phyloP scores from a whole-genome alignment of 2,888 invertebrate genomes.

The Euphydryas editha region DNA sequence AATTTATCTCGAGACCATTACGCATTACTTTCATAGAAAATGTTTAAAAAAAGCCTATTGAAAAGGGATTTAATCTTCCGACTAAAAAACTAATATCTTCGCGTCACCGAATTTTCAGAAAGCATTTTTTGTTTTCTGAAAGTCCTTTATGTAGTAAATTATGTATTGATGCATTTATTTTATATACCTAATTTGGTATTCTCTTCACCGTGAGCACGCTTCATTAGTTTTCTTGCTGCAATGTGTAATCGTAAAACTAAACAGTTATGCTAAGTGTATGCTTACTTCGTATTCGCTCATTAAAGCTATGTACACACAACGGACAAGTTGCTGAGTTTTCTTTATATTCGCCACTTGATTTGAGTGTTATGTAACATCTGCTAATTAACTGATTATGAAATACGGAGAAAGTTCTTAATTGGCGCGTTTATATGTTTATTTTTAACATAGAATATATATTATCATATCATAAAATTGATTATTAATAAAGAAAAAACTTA shows the following conservation, averaged over 20 bases:
- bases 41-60: too few relatives aligned
- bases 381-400: not conserved
- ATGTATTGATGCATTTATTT: not conserved
- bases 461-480: too few relatives aligned
- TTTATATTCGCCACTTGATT: not conserved
- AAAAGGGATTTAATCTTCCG: too few relatives aligned
- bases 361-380: not conserved
- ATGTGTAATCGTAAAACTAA: slow-evolving; percentile 23
- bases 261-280: slow-evolving; percentile 31
- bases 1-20: too few relatives aligned
- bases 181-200: slow-evolving; percentile 4
- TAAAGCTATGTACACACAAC: slow-evolving; percentile 10
- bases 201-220: slow-evolving; percentile 1
- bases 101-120: too few relatives aligned
- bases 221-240: slow-evolving; percentile 21
- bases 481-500: too few relatives aligned
- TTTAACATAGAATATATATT: too few relatives aligned
- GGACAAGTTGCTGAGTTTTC: not conserved
- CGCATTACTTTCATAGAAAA: too few relatives aligned
- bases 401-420: not conserved
- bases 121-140: too few relatives aligned
- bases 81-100: too few relatives aligned
- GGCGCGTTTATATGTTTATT: too few relatives aligned
- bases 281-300: slow-evolving; percentile 23
- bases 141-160: too few relatives aligned